Percentiles rank a stretch among this genome's conserved stretches.
These are phyloP conservation scores for Drosophila siamana DNA, from an alignment of 2,888 invertebrate genomes.

Conservation along the genomic window DNA sequence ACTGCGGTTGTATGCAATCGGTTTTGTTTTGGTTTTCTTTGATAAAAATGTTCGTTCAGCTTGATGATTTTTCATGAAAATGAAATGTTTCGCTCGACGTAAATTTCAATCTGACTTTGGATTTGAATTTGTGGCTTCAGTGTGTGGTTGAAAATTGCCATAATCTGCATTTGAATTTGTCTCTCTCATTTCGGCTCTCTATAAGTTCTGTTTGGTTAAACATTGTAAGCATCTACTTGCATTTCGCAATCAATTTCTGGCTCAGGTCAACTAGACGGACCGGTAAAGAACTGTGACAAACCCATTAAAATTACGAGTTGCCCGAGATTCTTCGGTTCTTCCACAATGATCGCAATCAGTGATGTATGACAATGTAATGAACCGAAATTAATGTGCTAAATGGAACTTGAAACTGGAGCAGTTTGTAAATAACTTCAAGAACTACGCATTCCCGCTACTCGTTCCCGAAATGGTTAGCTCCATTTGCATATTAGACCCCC, in stretches of 20 bases:
- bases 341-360: slow-evolving; percentile 57
- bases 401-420: slow-evolving; percentile 70
- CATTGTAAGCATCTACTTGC: slow-evolving; percentile 62
- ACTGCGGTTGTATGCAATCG: slow-evolving; percentile 50
- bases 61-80: slow-evolving; percentile 76
- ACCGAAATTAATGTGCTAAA: slow-evolving; percentile 76
- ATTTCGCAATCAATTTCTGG: slow-evolving; percentile 79
- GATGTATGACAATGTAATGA: slow-evolving; percentile 81
- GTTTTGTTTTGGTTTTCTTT: slow-evolving; percentile 70
- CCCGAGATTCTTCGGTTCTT: slow-evolving; percentile 40
- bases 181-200: slow-evolving; percentile 16
- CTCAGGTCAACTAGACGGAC: slow-evolving; percentile 71
- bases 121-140: slow-evolving; percentile 39
- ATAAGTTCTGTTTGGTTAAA: slow-evolving; percentile 69
- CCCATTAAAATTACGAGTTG: slow-evolving; percentile 61
- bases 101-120: slow-evolving; percentile 58
- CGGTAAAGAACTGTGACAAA: slow-evolving; percentile 71
- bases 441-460: slow-evolving; percentile 27
- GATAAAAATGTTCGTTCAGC: slow-evolving; percentile 71
- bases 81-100: slow-evolving; percentile 74
- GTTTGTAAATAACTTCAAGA: slow-evolving; percentile 56
- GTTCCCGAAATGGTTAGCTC: slow-evolving; percentile 44
- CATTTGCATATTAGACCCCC: slow-evolving; percentile 50
- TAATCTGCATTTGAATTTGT: slow-evolving; percentile 19
- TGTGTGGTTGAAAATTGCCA: slow-evolving; percentile 38